phyloP scores from a whole-genome alignment of 2,113 vertebrate genomes.

The Prolemur simus region DNA sequence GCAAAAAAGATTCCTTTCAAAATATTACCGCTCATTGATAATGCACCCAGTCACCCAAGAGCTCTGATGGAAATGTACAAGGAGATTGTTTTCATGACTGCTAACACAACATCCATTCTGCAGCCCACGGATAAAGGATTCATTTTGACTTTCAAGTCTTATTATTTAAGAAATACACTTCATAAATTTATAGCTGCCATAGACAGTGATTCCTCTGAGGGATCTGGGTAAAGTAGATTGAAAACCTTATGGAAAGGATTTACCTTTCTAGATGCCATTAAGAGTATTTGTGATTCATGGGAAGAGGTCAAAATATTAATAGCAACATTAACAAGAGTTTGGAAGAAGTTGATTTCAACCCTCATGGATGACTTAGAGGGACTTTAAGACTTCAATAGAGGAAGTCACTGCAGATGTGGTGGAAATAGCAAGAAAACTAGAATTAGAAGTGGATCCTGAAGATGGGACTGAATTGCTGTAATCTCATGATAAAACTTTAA shows the following conservation, averaged over 20 bases:
- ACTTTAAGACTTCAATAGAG: not conserved
- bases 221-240: not conserved
- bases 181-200: not conserved
- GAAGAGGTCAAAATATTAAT: not conserved
- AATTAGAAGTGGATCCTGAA: not conserved
- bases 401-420: not conserved
- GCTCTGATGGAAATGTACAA: not conserved
- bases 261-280: not conserved
- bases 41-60: not conserved
- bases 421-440: not conserved
- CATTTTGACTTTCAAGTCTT: not conserved
- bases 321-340: not conserved
- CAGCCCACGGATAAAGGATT: not conserved
- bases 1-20: not conserved
- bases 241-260: not conserved
- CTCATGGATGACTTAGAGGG: not conserved
- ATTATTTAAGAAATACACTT: not conserved
- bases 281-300: not conserved
- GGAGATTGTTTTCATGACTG: not conserved
- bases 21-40: not conserved
- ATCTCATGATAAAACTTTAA: not conserved
- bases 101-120: not conserved
- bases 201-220: not conserved
- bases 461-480: not conserved
- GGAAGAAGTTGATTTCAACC: not conserved